Percentiles rank a stretch among this genome's conserved stretches.
These are phyloP conservation scores for Ctenosaura bakeri DNA, from an alignment of 2,797 vertebrate genomes.

Conservation along the genomic window DNA sequence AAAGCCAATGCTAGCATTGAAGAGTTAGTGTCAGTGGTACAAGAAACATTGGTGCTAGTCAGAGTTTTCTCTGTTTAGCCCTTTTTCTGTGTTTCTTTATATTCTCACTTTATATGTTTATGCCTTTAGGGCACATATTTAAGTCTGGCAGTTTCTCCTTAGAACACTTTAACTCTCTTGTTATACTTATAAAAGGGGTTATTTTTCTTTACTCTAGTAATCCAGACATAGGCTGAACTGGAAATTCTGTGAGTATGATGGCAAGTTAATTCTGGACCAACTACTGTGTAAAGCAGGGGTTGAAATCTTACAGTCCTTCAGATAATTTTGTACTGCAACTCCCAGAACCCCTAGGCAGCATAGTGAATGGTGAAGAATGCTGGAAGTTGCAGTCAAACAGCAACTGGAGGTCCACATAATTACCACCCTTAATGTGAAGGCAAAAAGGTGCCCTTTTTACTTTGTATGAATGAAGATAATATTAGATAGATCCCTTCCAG, in stretches of 20 bases:
- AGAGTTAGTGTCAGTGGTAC: neutral
- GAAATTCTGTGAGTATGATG: neutral
- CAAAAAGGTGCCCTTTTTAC: neutral
- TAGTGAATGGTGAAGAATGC: too few species aligned
- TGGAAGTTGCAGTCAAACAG: too few species aligned
- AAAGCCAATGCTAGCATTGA: conserved; percentile 11
- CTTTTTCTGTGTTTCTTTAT: too few species aligned
- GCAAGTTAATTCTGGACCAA: neutral
- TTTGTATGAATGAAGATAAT: neutral
- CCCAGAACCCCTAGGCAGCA: too few species aligned
- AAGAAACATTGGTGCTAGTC: neutral
- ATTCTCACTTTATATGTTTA: neutral
- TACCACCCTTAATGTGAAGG: neutral
- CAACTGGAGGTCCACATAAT: too few species aligned
- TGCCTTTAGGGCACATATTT: neutral
- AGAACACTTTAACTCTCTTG: neutral
- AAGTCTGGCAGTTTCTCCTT: neutral
- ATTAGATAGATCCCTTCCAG: neutral
- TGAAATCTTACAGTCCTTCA: neutral
- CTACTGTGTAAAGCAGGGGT: neutral
- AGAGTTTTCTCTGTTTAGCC: too few species aligned
- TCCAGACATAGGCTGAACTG: neutral
- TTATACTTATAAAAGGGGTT: neutral
- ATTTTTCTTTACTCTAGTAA: neutral
- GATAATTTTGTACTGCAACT: too few species aligned